Conservation (phyloP, 2,113 vertebrate genomes). For the Mormoops blainvillei region DNA sequence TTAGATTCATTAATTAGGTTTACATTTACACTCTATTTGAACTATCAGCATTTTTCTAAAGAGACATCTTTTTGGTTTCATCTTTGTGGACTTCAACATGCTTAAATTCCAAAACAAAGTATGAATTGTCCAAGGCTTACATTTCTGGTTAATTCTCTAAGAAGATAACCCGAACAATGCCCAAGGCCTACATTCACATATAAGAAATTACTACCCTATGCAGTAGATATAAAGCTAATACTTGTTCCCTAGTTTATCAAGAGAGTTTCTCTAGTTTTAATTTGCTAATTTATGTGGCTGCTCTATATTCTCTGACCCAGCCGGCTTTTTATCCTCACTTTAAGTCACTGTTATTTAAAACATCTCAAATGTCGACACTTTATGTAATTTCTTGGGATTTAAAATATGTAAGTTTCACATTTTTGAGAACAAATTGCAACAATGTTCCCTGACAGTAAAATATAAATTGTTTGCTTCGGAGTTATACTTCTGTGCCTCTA, state of each 20-base stretch:
- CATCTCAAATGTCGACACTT: background rate
- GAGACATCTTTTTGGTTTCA: background rate
- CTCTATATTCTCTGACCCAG: background rate
- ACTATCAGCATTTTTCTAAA: background rate
- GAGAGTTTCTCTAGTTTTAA: background rate
- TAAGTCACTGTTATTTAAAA: conserved; percentile 23
- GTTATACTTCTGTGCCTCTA: background rate
- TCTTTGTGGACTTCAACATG: background rate
- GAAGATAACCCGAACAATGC: background rate
- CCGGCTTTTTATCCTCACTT: background rate
- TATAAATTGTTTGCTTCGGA: background rate
- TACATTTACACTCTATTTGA: background rate
- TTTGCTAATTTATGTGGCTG: background rate
- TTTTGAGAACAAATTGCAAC: background rate
- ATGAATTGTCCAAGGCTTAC: background rate
- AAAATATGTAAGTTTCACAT: background rate
- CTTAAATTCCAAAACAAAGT: background rate
- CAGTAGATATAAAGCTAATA: background rate
- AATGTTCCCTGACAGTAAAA: background rate
- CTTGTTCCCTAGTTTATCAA: background rate
- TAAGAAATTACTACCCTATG: background rate
- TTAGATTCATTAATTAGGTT: background rate
- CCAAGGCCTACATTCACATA: background rate
- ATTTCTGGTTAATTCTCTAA: conserved; percentile 14
- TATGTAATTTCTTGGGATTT: background rate